phyloP scores from a whole-genome alignment of 2,888 invertebrate genomes.

The Ariolimax columbianus region DNA sequence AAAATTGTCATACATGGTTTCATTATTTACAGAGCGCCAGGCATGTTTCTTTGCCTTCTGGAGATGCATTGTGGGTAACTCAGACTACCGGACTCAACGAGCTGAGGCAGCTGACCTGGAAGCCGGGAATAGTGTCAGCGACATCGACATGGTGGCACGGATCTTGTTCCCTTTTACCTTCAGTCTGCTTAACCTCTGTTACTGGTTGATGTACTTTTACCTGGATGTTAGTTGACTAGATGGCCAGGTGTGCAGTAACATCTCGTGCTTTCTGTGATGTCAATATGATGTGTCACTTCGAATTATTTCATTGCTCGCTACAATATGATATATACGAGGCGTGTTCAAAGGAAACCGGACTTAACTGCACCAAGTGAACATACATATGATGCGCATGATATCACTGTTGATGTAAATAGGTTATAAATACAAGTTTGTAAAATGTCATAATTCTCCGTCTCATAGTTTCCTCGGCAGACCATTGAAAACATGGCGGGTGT shows the following conservation, averaged over 20 bases:
- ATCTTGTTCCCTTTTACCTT: slow-evolving; percentile 92
- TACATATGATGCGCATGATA: too few relatives aligned
- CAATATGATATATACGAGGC: too few relatives aligned
- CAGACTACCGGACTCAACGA: slow-evolving; percentile 55
- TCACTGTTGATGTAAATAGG: too few relatives aligned
- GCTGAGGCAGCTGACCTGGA: slow-evolving; percentile 58
- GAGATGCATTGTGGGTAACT: slow-evolving; percentile 67
- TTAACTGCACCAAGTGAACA: too few relatives aligned
- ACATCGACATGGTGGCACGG: slow-evolving; percentile 88
- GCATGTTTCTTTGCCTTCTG: slow-evolving; percentile 57
- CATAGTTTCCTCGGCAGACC: too few relatives aligned
- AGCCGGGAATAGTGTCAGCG: slow-evolving; percentile 85
- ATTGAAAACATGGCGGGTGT: too few relatives aligned
- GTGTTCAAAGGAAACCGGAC: too few relatives aligned
- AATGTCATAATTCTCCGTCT: too few relatives aligned
- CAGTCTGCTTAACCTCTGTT: slow-evolving; percentile 89
- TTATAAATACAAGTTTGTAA: too few relatives aligned
- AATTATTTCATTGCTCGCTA: too few relatives aligned
- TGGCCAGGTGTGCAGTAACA: slow-evolving; percentile 39
- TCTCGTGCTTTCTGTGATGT: slow-evolving; percentile 43
- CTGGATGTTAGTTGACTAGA: slow-evolving; percentile 49
- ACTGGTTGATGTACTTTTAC: slow-evolving; percentile 83
- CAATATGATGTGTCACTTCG: too few relatives aligned
- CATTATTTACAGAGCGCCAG: slow-evolving; percentile 19
- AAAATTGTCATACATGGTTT: too few relatives aligned